Evolutionary conservation across 1,140 invertebrate species (phyloP).

Genomic region (Anoplolepis gracilipes): DNA sequence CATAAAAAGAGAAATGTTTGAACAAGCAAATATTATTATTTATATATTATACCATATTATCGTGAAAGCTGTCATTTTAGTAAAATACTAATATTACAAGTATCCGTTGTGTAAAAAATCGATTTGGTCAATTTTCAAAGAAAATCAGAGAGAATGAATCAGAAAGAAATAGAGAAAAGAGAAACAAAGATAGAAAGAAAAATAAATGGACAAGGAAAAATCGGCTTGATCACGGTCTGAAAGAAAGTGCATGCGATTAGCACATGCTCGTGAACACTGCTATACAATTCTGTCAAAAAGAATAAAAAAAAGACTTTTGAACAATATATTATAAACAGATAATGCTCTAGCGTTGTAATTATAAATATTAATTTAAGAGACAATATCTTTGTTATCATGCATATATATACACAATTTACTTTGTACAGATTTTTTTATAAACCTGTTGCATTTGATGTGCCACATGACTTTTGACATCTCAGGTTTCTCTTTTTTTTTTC

Average conservation of each 20-base stretch:
- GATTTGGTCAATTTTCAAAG: background rate
- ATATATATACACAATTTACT: background rate
- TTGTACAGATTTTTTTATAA: conserved; percentile 4
- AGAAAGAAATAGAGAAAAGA: conserved; percentile 31
- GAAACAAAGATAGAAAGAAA: background rate
- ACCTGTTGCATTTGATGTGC: conserved; percentile 3
- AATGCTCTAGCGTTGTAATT: background rate
- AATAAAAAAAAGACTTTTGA: background rate
- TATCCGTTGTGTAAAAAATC: background rate
- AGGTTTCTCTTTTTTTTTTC: background rate
- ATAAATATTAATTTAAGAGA: background rate
- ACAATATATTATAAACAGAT: background rate
- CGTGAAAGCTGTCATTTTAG: too few relatives aligned
- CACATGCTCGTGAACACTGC: background rate
- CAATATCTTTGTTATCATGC: background rate
- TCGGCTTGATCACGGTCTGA: background rate
- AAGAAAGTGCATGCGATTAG: background rate
- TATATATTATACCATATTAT: too few relatives aligned
- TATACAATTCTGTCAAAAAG: background rate
- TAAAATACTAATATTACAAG: too few relatives aligned
- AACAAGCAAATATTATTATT: too few relatives aligned
- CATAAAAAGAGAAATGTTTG: too few relatives aligned
- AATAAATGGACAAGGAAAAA: conserved; percentile 63
- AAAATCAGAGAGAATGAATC: background rate
- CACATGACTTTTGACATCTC: background rate